Evolutionary conservation across 2,797 vertebrate species (phyloP).

Genomic region (Crenichthys baileyi): DNA sequence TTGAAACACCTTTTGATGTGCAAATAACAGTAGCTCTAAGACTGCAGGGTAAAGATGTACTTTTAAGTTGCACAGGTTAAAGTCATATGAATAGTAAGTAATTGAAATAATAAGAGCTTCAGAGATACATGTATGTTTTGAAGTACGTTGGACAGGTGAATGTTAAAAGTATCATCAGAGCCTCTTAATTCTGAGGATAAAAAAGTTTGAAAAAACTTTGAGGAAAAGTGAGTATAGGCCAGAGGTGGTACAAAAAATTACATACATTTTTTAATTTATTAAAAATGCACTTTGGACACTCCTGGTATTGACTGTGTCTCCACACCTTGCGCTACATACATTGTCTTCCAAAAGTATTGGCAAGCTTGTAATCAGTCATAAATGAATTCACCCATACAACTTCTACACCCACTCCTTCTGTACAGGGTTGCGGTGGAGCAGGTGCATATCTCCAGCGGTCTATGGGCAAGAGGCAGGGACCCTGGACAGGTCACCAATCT

Average conservation of each 20-base stretch:
- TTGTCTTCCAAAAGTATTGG: neutral
- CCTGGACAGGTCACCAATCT: no score
- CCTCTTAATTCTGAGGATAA: neutral
- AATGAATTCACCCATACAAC: neutral
- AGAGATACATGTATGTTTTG: constrained; percentile 4
- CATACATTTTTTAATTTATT: no score
- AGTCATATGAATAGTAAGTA: neutral
- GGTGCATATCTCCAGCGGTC: no score
- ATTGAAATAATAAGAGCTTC: constrained; percentile 9
- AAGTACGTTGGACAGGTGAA: constrained; percentile 3
- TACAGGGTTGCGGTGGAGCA: no score
- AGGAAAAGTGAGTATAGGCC: neutral
- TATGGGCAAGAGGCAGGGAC: no score
- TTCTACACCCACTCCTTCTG: no score
- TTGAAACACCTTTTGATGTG: constrained; percentile 31
- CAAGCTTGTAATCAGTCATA: neutral
- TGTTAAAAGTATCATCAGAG: constrained; percentile 1
- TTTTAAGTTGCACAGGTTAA: neutral
- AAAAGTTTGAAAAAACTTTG: neutral
- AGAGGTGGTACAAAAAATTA: no score
- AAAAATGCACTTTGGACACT: no score
- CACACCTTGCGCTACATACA: no score
- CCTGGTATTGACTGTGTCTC: no score
- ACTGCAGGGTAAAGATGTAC: neutral
- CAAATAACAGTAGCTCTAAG: constrained; percentile 11